These are phyloP conservation scores for Cepaea hortensis DNA, from an alignment of 2,888 invertebrate species.

Conservation along the genomic window DNA sequence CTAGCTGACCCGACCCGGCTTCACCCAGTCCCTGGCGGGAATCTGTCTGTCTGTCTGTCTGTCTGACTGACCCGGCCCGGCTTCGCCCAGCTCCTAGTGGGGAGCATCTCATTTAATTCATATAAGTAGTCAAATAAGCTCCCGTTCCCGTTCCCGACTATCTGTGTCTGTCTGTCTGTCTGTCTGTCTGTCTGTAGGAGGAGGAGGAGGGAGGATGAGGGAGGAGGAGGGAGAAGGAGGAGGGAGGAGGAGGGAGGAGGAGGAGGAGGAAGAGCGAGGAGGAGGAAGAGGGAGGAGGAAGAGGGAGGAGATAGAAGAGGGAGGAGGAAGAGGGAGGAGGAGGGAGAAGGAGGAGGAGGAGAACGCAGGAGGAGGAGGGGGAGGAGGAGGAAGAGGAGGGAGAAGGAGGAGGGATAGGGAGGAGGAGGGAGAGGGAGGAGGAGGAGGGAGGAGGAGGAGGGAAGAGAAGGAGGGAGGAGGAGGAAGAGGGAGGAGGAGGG, in stretches of 20 bases:
- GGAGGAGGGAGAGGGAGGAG: conserved; percentile 2
- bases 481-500: neutral
- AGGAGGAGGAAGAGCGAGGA: neutral
- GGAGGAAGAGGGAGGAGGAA: conserved; percentile 27
- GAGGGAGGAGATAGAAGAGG: conserved; percentile 17
- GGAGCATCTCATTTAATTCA: too few species aligned
- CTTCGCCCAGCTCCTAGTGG: too few species aligned
- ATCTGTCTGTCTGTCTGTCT: too few species aligned
- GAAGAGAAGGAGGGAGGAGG: neutral
- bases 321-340: too few species aligned
- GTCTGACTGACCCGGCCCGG: too few species aligned
- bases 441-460: conserved; percentile 2
- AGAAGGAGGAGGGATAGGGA: neutral
- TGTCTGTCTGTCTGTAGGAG: too few species aligned
- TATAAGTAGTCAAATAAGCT: too few species aligned
- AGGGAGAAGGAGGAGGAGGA: conserved; percentile 20
- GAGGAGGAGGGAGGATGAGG: too few species aligned
- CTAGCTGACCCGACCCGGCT: too few species aligned
- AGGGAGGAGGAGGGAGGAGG: conserved; percentile 9
- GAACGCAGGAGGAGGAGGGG: neutral
- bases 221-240: neutral
- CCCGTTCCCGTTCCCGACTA: too few species aligned
- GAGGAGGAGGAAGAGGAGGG: conserved; percentile 4
- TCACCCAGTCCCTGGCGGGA: too few species aligned
- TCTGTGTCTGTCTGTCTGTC: too few species aligned